Evolutionary conservation across 2,888 invertebrate species (phyloP), one percentile per base, ranked within the genome.

Genomic region (Cordylochernes scorpioides): DNA sequence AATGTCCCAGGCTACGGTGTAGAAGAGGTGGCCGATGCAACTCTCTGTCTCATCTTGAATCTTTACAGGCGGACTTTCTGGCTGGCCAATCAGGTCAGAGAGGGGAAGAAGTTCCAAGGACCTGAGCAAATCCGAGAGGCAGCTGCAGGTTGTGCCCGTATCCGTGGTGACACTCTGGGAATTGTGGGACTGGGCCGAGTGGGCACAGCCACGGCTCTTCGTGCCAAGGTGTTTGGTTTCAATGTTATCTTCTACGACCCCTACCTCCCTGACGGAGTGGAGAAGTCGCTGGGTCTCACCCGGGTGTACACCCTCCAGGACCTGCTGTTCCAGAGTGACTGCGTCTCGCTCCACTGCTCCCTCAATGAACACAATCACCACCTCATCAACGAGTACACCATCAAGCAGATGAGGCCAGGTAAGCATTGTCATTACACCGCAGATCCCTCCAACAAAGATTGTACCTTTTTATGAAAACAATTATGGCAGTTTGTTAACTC

Each of bases 201-300:
- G 55, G 97, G 97, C 34, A 88, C 84, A 41, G 97, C 94, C 36
- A 94, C 99, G 30, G 94, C 94, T 48, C 62, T 94, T 46, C 66
- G 97, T 47, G 97, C 97, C 52, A 94, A 94, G 65, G 88, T 84
- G 34, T 97, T 99, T 62, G 97, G 97, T 50, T 94, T 97, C 63
- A 88, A 84, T 60, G 91, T 99, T 56, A 80, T 88, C 60, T 97
- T 97, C 61, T 97, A 94, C 59, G 97, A 97, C 62, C 97, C 97
- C 40, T 91, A 91, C 63, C 67, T 94, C 54, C 80, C 86, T 45
- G 94, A 97, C 59, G 94, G 94, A 53, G 84, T 88, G 55, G 91
- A 94, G 62, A 91, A 88, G 63, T 80, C 84, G 49, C 66, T 94
- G 51, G 88, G 91, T 45, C 67, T 82, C 57, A 80, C 78, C 49